phyloP scores from a whole-genome alignment of 2,888 invertebrate genomes.

The Choreutis nemorana region DNA sequence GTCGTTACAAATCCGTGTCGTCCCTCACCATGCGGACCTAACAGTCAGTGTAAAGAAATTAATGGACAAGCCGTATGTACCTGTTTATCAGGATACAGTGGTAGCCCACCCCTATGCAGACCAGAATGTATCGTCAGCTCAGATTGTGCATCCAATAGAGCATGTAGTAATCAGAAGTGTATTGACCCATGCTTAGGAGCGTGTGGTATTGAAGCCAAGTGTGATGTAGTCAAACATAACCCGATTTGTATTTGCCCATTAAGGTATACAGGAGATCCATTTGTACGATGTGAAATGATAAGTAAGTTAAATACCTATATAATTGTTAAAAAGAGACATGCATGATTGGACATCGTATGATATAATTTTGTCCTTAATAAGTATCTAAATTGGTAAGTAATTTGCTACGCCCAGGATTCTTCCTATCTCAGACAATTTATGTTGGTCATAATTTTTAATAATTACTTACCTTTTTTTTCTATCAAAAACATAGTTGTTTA shows the following conservation, averaged over 20 bases:
- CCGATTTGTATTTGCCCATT: conserved; percentile 77
- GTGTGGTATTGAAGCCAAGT: conserved; percentile 77
- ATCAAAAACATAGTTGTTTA: neutral
- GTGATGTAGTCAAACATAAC: conserved; percentile 78
- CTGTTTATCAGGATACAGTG: conserved; percentile 73
- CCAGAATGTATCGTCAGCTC: conserved; percentile 82
- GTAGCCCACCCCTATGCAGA: conserved; percentile 77
- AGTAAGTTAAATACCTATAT: too few relatives aligned
- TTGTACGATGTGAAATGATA: conserved; percentile 68
- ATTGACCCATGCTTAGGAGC: conserved; percentile 77
- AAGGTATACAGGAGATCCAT: conserved; percentile 78
- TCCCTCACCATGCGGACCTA: conserved; percentile 80
- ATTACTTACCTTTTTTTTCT: neutral
- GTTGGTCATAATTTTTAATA: neutral
- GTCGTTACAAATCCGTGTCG: conserved; percentile 68
- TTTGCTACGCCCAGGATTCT: too few relatives aligned
- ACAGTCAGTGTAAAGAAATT: conserved; percentile 73
- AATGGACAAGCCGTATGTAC: conserved; percentile 77
- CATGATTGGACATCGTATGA: too few relatives aligned
- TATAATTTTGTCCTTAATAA: too few relatives aligned
- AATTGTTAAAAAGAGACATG: too few relatives aligned
- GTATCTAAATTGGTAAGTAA: too few relatives aligned
- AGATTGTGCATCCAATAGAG: conserved; percentile 75
- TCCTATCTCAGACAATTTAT: too few relatives aligned
- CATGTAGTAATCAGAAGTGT: conserved; percentile 80